Base-by-base conservation (phyloP, 2,797 vertebrate species). In the Leptodactylus fallax region DNA sequence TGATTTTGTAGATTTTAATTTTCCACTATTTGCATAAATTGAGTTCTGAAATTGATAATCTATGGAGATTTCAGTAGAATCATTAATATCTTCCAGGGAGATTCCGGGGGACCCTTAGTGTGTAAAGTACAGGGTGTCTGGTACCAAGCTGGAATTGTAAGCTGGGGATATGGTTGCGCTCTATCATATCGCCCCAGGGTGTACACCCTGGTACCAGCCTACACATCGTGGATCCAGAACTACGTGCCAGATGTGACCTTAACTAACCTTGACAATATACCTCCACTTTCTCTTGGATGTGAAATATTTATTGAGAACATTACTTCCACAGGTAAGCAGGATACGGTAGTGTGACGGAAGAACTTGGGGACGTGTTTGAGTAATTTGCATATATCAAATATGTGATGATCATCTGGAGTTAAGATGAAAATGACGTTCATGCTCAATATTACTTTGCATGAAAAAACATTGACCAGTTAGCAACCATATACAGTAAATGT, bases 111-210 rank as follows among this genome's bases (percentile, higher is more conserved):
- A 0, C 94, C 94, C 3, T 84, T 95, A 56, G 93, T 36, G 23
- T 69, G 96, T 87, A 93, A 92, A 0, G 95, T 96, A 74, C 94
- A 96, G 90, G 95, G 91, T 56, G 95, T 94, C 78, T 96, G 96
- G 96, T 96, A 96, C 90, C 95, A 96, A 93, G 93, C 93, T 0
- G 96, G 96, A 21, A 92, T 96, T 0, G 96, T 96, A 91, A 96
- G 96, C 92, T 96, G 96, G 96, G 96, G 95, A 0, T 94, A 95
- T 90, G 95, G 95, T 87, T 96, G 96, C 0, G 96, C 95, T 7
- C 0, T 71, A 23, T 25, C 0, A 27, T 88, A 95, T 63, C 94
- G 89, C 27, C 96, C 96, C 0, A 96, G 96, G 0, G 94, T 97
- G 87, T 96, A 96, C 90, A 92, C 95, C 90, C 93, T 83, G 10